Conservation (phyloP, 2,113 vertebrate genomes). For the Gopherus evgoodei region DNA sequence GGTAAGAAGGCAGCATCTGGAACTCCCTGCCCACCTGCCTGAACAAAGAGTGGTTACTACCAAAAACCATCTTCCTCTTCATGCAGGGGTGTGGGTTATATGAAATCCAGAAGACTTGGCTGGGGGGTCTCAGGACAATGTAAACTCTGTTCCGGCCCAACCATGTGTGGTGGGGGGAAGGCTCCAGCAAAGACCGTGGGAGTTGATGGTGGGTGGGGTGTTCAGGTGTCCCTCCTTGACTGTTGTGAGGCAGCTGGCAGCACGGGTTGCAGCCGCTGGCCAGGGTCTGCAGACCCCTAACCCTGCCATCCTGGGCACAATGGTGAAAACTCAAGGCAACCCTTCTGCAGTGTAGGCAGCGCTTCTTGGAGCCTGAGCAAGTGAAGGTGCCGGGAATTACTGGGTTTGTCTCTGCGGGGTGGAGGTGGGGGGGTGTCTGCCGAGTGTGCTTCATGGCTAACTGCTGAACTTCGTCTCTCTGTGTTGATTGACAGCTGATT, state of each 20-base stretch:
- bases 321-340: background rate
- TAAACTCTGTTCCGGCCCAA: background rate
- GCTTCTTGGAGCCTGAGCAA: background rate
- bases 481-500: slow-evolving; percentile 83
- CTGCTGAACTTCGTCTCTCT: slow-evolving; percentile 16
- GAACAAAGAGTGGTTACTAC: fast-evolving
- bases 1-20: slow-evolving; percentile 72
- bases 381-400: background rate
- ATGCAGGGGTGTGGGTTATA: background rate
- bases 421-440: background rate
- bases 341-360: background rate
- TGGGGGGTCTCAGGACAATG: background rate
- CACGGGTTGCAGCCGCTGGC: background rate
- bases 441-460: background rate
- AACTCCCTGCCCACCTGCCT: background rate
- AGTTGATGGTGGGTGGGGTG: background rate
- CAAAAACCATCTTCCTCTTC: background rate
- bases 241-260: background rate
- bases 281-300: background rate
- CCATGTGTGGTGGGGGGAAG: background rate
- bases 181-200: background rate
- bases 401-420: background rate
- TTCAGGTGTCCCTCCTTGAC: background rate
- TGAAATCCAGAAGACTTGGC: background rate
- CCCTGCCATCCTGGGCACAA: background rate